Evolutionary conservation across 2,888 invertebrate genomes (phyloP).

Genomic region (Diaphora mendica): DNA sequence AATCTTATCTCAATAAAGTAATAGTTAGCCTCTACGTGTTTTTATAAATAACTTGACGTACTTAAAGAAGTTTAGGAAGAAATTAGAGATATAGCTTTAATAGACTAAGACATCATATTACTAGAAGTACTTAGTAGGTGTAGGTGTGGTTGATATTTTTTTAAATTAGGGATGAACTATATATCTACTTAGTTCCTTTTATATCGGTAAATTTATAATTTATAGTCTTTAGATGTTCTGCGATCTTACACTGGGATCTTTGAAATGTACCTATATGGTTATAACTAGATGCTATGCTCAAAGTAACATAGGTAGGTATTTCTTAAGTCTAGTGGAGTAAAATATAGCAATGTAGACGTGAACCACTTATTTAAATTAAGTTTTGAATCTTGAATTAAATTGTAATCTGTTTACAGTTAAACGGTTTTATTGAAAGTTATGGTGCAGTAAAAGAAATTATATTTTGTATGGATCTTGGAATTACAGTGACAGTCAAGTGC

Average conservation of each 20-base stretch:
- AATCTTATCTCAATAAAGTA: slow-evolving; percentile 34
- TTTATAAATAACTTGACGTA: slow-evolving; percentile 6
- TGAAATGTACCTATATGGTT: slow-evolving; percentile 43
- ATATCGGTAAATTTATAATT: slow-evolving; percentile 36
- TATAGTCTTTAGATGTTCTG: slow-evolving; percentile 38
- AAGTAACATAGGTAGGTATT: slow-evolving; percentile 53
- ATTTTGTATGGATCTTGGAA: no score
- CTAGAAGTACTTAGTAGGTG: slow-evolving; percentile 43
- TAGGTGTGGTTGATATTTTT: slow-evolving; percentile 53
- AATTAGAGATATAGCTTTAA: slow-evolving; percentile 84
- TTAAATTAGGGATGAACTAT: slow-evolving; percentile 37
- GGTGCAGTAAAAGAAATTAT: no score
- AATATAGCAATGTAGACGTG: slow-evolving; percentile 41
- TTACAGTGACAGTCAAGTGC: no score
- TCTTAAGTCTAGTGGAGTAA: slow-evolving; percentile 41
- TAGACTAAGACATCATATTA: slow-evolving; percentile 68
- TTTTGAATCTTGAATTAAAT: neutral
- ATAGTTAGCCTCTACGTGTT: slow-evolving; percentile 1
- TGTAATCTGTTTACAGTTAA: no score
- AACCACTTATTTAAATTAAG: slow-evolving; percentile 6
- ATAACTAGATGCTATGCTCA: slow-evolving; percentile 72
- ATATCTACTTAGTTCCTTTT: slow-evolving; percentile 39
- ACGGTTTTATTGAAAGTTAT: no score
- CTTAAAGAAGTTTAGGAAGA: slow-evolving; percentile 47
- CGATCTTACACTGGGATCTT: slow-evolving; percentile 26